A percentile compares a stretch with the other conserved stretches of the same genome.
These are phyloP conservation scores for Leptinotarsa rubiginosa DNA, from an alignment of 2,888 invertebrate species.

Conservation along the genomic window DNA sequence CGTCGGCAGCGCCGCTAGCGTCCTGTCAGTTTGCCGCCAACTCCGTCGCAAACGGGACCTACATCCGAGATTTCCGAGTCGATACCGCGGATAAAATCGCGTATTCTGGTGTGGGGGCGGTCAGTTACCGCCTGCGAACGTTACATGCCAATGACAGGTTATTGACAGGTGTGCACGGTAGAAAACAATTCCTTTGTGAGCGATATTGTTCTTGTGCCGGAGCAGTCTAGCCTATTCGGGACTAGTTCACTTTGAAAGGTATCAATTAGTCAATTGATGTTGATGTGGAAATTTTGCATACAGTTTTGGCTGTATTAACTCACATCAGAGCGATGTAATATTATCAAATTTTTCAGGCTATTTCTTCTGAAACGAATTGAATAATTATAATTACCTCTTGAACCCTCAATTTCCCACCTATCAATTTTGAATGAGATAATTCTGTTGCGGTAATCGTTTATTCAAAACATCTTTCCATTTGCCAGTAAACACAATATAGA, in stretches of 20 bases:
- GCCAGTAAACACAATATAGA: too few relatives aligned
- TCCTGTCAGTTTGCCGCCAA: slow-evolving; percentile 64
- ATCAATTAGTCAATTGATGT: background rate
- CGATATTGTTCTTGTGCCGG: background rate
- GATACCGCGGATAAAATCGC: slow-evolving; percentile 30
- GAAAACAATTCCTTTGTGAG: background rate
- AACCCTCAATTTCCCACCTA: too few relatives aligned
- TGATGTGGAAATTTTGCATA: too few relatives aligned
- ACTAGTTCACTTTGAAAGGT: background rate
- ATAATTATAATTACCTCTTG: too few relatives aligned
- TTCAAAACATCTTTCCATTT: too few relatives aligned
- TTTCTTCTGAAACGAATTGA: too few relatives aligned
- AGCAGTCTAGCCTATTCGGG: background rate
- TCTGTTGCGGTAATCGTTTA: too few relatives aligned
- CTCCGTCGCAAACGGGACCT: slow-evolving; percentile 62
- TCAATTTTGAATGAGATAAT: too few relatives aligned
- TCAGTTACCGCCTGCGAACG: slow-evolving; percentile 38
- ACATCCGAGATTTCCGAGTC: slow-evolving; percentile 42
- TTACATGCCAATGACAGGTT: background rate
- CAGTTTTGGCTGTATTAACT: too few relatives aligned
- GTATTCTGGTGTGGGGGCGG: slow-evolving; percentile 40
- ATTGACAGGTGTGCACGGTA: slow-evolving; percentile 1
- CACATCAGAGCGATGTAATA: too few relatives aligned
- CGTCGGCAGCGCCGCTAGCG: slow-evolving; percentile 56
- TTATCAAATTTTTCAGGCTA: too few relatives aligned